Base-by-base conservation (phyloP, 2,888 invertebrate species). In the Meandrusa payeni region DNA sequence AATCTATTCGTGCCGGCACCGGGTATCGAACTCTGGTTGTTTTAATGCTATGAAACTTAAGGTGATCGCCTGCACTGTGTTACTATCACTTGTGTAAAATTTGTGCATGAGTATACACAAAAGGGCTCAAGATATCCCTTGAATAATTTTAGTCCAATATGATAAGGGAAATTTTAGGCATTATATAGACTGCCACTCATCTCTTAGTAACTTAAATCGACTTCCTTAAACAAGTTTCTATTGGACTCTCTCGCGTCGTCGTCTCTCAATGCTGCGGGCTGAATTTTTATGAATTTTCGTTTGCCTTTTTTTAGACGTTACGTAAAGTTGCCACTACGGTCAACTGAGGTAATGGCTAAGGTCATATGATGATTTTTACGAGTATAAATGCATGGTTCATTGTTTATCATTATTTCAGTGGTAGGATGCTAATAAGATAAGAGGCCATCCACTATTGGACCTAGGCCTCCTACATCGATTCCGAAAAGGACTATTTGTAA, bases 231-330 rank as follows among this genome's bases (percentile, higher is more conserved):
- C 69, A 78, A 81, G 68, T 78, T 80, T 71, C 64, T 54, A 65
- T 69, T 57, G 54, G 69, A 63, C 60, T 75, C 63, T 70, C 66
- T 69, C 68, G 68, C 71, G 63, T 64, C 61, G 69, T 54, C 64
- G 60, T 59, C 63, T n/a, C 55, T 43, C 57, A 53, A 26, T 59
- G 47, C 46, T 59, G 48, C 66, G 65, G 57, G 60, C 72, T 69
- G 74, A 79, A 77, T 79, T 79, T 81, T 81, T 74, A 79, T 76
- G 67, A 75, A 76, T 69, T 76, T 79, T 77, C 75, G 69, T 77
- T 75, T 59, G 69, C 65, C 60, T 69, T 70, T 70, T 74, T 61
- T n/a, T 68, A 70, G 62, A 64, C 51, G 62, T 64, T 73, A 76
- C 67, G 64, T 69, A 69, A 71, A 73, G 69, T 66, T 69, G 61